These are phyloP conservation scores for Ips nitidus DNA, from an alignment of 1,140 invertebrate species.

Conservation along the genomic window DNA sequence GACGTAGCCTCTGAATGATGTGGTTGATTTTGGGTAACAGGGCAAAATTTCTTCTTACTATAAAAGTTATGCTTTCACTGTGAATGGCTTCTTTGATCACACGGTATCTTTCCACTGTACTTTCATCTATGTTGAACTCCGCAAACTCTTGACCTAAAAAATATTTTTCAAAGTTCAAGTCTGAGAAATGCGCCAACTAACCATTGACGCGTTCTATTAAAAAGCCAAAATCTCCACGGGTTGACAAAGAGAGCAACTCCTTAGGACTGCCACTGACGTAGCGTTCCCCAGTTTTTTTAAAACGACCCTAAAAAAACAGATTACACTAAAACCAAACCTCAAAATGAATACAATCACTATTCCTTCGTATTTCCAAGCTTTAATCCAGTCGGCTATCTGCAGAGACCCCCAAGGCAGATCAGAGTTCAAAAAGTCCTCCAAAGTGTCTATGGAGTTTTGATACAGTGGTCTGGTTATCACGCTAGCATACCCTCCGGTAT, in stretches of 20 bases:
- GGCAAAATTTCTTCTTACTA: conserved; percentile 9
- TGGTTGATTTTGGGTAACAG: not conserved
- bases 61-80: not conserved
- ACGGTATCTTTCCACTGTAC: conserved; percentile 4
- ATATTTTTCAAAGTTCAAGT: not conserved
- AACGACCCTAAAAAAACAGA: conserved; percentile 2
- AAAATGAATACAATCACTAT: conserved; percentile 6
- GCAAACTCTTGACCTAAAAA: conserved; percentile 9
- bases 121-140: conserved; percentile 6
- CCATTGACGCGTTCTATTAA: conserved; percentile 10
- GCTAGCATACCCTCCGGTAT: conserved; percentile 58
- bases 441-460: conserved; percentile 37
- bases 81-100: conserved; percentile 10
- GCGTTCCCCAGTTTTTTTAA: conserved; percentile 5
- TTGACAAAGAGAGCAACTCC: not conserved
- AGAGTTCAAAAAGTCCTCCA: conserved; percentile 40
- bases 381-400: conserved; percentile 28
- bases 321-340: not conserved
- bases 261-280: not conserved
- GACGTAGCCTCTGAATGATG: not conserved
- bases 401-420: conserved; percentile 38
- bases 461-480: conserved; percentile 58
- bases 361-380: conserved; percentile 3
- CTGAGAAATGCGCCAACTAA: not conserved
- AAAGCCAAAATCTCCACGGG: conserved; percentile 13